Percentiles rank a stretch among this genome's conserved stretches.
Evolutionary conservation across 2,113 vertebrate species (phyloP).

Genomic region (Rutilus rutilus): DNA sequence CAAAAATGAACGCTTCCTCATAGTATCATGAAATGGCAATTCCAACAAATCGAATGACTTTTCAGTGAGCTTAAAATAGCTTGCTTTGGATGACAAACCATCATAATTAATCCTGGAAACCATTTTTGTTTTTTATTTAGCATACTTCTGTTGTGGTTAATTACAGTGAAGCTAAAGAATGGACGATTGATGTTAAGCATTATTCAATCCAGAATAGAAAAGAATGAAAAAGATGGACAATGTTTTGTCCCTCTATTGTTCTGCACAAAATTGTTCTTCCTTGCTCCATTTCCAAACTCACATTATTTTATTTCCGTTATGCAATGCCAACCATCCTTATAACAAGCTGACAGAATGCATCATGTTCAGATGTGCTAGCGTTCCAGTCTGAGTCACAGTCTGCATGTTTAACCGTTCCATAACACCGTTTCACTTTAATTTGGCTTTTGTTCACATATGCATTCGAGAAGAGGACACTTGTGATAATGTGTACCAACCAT

Average conservation of each 20-base stretch:
- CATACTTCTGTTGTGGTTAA: background rate
- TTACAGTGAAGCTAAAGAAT: background rate
- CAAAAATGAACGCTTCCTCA: background rate
- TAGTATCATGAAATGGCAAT: background rate
- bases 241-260: background rate
- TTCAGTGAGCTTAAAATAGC: background rate
- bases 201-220: background rate
- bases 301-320: constrained; percentile 62
- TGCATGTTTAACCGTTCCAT: background rate
- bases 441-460: background rate
- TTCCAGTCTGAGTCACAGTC: constrained; percentile 52
- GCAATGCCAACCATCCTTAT: constrained; percentile 62
- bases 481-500: background rate
- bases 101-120: constrained; percentile 7
- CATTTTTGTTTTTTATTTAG: background rate
- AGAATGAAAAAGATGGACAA: background rate
- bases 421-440: constrained; percentile 9
- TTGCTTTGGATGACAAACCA: background rate
- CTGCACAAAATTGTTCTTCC: background rate
- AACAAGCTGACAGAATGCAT: constrained; percentile 68
- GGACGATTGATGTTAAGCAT: background rate
- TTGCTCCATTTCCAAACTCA: constrained; percentile 48
- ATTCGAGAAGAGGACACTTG: background rate
- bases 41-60: background rate
- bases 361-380: constrained; percentile 57